A percentile compares a stretch with the other conserved stretches of the same genome.
phyloP scores from a whole-genome alignment of 2,888 invertebrate species.

The Linyphia triangularis region DNA sequence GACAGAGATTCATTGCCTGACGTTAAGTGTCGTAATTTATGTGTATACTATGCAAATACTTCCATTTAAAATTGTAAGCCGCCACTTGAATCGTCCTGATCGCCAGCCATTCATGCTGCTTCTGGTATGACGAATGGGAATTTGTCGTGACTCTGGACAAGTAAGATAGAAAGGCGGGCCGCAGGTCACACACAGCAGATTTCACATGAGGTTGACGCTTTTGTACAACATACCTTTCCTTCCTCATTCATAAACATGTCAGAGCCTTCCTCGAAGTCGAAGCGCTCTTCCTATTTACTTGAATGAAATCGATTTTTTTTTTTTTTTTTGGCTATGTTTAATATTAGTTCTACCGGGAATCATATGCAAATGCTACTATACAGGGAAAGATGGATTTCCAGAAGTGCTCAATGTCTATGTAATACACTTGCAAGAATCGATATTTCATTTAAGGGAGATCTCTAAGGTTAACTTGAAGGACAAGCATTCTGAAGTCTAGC shows the following conservation, averaged over 20 bases:
- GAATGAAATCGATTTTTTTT: not conserved
- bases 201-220: constrained; percentile 17
- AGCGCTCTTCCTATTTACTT: not conserved
- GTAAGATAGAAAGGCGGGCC: constrained; percentile 2
- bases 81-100: constrained; percentile 34
- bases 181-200: constrained; percentile 5
- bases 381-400: too few species aligned
- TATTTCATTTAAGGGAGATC: too few species aligned
- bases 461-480: too few species aligned
- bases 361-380: not conserved
- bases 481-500: too few species aligned
- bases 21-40: constrained; percentile 35
- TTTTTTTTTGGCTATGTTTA: not conserved
- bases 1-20: constrained; percentile 8
- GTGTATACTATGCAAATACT: constrained; percentile 29
- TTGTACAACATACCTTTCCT: constrained; percentile 15
- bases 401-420: too few species aligned
- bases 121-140: constrained; percentile 43
- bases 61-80: not conserved
- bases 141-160: constrained; percentile 24
- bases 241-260: constrained; percentile 28
- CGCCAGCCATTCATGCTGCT: constrained; percentile 11
- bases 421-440: too few species aligned
- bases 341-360: not conserved
- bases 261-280: not conserved